phyloP scores from a whole-genome alignment of 2,888 invertebrate species.

The Druceiella hillmani region DNA sequence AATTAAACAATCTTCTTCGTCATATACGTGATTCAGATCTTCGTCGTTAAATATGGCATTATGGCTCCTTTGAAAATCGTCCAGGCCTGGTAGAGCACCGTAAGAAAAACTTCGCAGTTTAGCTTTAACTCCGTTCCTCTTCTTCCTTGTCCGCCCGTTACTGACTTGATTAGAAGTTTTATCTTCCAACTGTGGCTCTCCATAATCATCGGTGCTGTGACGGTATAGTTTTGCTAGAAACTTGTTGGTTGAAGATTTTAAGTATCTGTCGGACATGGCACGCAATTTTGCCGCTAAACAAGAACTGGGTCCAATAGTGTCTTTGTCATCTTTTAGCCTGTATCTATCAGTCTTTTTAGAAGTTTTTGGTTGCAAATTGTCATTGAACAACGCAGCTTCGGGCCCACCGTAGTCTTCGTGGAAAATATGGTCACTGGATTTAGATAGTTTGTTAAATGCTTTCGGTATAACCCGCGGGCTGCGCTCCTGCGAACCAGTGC shows the following conservation, averaged over 20 bases:
- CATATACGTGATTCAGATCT: constrained; percentile 43
- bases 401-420: constrained; percentile 42
- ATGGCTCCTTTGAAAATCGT: constrained; percentile 59
- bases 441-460: constrained; percentile 41
- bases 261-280: constrained; percentile 68
- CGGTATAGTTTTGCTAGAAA: constrained; percentile 63
- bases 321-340: constrained; percentile 43
- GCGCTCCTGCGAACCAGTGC: constrained; percentile 49
- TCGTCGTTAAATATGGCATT: constrained; percentile 61
- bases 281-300: constrained; percentile 65
- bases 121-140: constrained; percentile 42
- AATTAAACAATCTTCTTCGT: constrained; percentile 50
- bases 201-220: constrained; percentile 39
- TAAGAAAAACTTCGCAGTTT: constrained; percentile 68
- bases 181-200: constrained; percentile 31
- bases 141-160: constrained; percentile 38
- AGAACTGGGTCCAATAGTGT: constrained; percentile 50
- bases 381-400: constrained; percentile 16
- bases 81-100: constrained; percentile 66
- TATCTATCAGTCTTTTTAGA: constrained; percentile 48
- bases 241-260: constrained; percentile 63
- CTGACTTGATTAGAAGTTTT: constrained; percentile 34
- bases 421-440: constrained; percentile 52
- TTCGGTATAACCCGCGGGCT: constrained; percentile 44
- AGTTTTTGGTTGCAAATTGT: constrained; percentile 30